Evolutionary conservation across 1,140 invertebrate species (phyloP), one percentile per base, ranked within the genome.

Genomic region (Aricia agestis): DNA sequence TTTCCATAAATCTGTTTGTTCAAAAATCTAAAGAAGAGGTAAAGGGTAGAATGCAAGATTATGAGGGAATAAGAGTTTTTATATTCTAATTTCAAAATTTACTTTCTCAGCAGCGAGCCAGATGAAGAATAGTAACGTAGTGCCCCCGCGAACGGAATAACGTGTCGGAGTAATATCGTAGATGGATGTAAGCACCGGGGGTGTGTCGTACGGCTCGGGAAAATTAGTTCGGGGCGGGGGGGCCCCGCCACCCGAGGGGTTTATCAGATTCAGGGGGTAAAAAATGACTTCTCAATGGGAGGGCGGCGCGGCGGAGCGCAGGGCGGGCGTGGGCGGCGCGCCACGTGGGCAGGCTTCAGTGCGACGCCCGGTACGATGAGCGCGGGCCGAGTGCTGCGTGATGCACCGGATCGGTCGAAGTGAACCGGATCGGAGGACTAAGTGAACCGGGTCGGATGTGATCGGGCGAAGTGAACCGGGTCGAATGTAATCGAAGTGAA

Each of bases 161-260:
- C 87, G 86, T 86, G 89, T 82, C 83, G 78, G 83, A 85, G 86
- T 91, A 90, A 90, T 90, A 90, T 91, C 85, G 86, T 90, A 90
- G 86, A 89, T 88, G 89, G 89, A 89, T 91, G 87, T 92, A 91
- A 89, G 84, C 86, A 89, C 80, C 77, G 84, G 86, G 88, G 91
- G 89, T 89, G 89, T 91, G 89, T 91, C 87, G 85, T 91, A 84
- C 86, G 86, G 91, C 89, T 92, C 85, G 75, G 84, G 85, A 82
- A 92, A 92, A 91, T 91, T 91, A 91, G 89, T 91, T 90, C 89
- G 87, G 87, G 87, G 87, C 87, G 88, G 89, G 86, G 84, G 87
- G 82, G 89, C 86, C 79, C 82, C 86, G 72, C 77, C 68, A 63
- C 79, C 76, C 75, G 67, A 76, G 76, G 85, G 87, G 85, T 86